Percentiles rank a stretch among this genome's conserved stretches.
These are phyloP conservation scores for Prosopocoilus inquinatus DNA, from an alignment of 2,888 invertebrate species.

Conservation along the genomic window DNA sequence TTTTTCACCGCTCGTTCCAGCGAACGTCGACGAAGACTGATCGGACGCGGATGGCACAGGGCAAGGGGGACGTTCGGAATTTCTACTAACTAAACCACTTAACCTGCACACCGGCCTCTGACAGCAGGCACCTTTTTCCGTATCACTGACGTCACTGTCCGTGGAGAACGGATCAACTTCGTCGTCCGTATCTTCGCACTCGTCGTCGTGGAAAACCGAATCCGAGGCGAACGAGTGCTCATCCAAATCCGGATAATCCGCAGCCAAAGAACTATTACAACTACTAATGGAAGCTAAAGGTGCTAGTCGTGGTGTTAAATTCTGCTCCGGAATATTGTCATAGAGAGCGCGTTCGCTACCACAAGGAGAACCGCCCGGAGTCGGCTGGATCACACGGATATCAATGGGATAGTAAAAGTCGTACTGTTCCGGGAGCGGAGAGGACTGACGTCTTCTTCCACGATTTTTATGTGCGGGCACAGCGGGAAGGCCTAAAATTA, in stretches of 20 bases:
- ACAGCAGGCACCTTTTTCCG: slow-evolving; percentile 38
- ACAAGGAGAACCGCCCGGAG: slow-evolving; percentile 80
- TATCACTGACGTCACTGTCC: slow-evolving; percentile 67
- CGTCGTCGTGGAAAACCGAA: slow-evolving; percentile 69
- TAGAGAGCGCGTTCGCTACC: slow-evolving; percentile 64
- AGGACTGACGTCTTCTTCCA: slow-evolving; percentile 47
- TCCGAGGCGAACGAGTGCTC: slow-evolving; percentile 70
- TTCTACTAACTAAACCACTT: slow-evolving; percentile 25
- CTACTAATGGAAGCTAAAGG: slow-evolving; percentile 80
- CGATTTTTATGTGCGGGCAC: slow-evolving; percentile 50
- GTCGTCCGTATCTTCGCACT: slow-evolving; percentile 74
- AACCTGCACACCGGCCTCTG: slow-evolving; percentile 15
- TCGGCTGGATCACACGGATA: slow-evolving; percentile 69
- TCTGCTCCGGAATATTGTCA: slow-evolving; percentile 41
- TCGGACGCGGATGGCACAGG: slow-evolving; percentile 31
- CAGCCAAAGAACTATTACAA: slow-evolving; percentile 66
- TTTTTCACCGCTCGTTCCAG: slow-evolving; percentile 11
- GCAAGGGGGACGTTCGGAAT: background rate
- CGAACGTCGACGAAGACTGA: slow-evolving; percentile 31
- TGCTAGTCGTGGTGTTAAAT: slow-evolving; percentile 56
- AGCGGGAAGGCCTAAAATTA: slow-evolving; percentile 71
- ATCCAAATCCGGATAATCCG: slow-evolving; percentile 68
- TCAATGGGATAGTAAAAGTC: slow-evolving; percentile 49
- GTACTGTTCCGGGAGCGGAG: slow-evolving; percentile 45
- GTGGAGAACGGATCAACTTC: slow-evolving; percentile 83